Conservation (phyloP, 2,113 vertebrate species). For the Pelvicachromis taeniatus region DNA sequence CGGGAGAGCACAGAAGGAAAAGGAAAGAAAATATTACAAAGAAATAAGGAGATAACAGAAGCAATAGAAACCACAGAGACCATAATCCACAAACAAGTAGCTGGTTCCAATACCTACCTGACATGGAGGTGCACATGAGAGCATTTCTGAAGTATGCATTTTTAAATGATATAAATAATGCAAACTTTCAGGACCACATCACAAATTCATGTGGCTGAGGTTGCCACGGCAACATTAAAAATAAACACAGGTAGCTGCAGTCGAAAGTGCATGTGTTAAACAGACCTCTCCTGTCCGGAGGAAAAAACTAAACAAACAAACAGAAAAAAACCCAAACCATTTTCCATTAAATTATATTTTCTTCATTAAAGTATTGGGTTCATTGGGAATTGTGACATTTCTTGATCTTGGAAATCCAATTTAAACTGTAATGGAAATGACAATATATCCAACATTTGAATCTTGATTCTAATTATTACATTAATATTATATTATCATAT, state of each 20-base stretch:
- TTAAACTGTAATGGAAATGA: background rate
- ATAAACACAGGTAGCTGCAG: background rate
- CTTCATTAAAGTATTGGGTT: background rate
- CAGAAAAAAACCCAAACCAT: rapidly evolving
- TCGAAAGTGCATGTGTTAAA: background rate
- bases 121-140: background rate
- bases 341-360: background rate
- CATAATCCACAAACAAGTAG: background rate
- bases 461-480: background rate
- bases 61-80: background rate
- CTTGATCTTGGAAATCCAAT: background rate
- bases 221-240: background rate
- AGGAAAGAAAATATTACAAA: background rate
- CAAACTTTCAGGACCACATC: background rate
- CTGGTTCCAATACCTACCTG: background rate
- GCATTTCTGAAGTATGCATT: background rate
- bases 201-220: background rate
- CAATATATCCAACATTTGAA: background rate
- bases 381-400: background rate
- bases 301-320: no score
- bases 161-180: background rate
- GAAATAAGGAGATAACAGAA: background rate
- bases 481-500: rapidly evolving
- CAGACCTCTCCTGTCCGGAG: background rate
- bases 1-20: background rate